phyloP scores from a whole-genome alignment of 2,113 vertebrate genomes.

The Oryzias melastigma region DNA sequence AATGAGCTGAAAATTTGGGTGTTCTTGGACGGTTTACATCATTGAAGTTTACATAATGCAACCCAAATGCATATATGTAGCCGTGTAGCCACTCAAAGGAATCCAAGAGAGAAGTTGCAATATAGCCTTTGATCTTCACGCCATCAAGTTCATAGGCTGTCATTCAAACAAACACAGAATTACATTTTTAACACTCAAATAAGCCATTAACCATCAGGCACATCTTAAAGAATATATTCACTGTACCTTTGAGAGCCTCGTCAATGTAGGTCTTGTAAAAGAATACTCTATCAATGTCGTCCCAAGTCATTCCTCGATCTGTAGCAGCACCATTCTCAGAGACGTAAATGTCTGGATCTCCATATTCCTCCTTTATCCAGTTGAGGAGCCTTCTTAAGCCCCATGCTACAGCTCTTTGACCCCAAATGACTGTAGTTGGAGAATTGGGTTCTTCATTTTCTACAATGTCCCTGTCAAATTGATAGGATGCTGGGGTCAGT shows the following conservation, averaged over 20 bases:
- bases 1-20: conserved; percentile 84
- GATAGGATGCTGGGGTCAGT: conserved; percentile 80
- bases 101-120: conserved; percentile 86
- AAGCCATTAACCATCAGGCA: neutral
- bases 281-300: conserved; percentile 83
- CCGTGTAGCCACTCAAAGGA: conserved; percentile 89
- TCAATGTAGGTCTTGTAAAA: conserved; percentile 91
- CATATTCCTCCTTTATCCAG: conserved; percentile 95
- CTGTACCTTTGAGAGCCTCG: conserved; percentile 93
- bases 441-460: conserved; percentile 70
- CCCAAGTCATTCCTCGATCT: conserved; percentile 39
- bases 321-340: conserved; percentile 86
- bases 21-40: conserved; percentile 81
- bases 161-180: conserved; percentile 37
- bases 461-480: conserved; percentile 76
- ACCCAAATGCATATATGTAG: conserved; percentile 84
- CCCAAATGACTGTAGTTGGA: conserved; percentile 71
- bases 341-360: conserved; percentile 85
- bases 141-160: conserved; percentile 86
- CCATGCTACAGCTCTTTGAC: conserved; percentile 82
- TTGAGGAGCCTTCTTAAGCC: conserved; percentile 87
- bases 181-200: neutral
- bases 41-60: conserved; percentile 87
- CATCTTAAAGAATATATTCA: neutral
- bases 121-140: conserved; percentile 86